Evolutionary conservation across 2,888 invertebrate genomes (phyloP), one percentile per base, ranked within the genome.

Genomic region (Bunonema sp.): DNA sequence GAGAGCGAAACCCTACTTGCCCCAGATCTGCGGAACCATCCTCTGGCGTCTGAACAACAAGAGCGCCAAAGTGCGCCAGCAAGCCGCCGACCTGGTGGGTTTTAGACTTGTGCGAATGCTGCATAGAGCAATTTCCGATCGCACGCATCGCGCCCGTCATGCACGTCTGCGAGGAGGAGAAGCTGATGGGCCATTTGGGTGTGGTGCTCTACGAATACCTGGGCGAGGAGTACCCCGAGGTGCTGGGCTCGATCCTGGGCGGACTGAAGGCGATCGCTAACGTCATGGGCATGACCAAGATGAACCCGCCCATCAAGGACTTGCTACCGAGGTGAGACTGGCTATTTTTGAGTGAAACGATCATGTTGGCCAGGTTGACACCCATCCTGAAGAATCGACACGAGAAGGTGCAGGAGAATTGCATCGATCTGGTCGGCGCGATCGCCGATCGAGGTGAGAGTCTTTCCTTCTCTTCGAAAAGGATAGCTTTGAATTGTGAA

Each of bases 131-230:
- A 12, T 35, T 49, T 37, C 39, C 57, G 52, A 97, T 99, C 64
- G 88, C 93, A 0, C 79, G 91, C 39, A 91, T 75, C 32, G 97
- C 97, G 2, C 84, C 89, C 3, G 93, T 99, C 23, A 99, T 99
- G 97, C 93, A 93, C 71, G 88, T 89, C 1, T 99, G 97, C 69
- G 89, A 93, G 71, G 97, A 99, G 79, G 97, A 97, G 76, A 93
- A 97, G 73, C 76, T 99, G 34, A 97, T 99, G 93, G 91, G 93
- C 0, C 97, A 99, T 79, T 79, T 97, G 70, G 97, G 97, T 47
- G 88, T 97, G 15, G 93, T 97, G 21, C 75, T 97, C 29, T 99
- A 99, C 68, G 97, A 99, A 73, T 99, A 99, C 70, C 75, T 99
- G 59, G 97, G 97, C 53, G 97, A 97, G 73, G 97, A 99, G 72